Conservation (phyloP, 2,797 vertebrate species). For the Hydrolagus colliei region DNA sequence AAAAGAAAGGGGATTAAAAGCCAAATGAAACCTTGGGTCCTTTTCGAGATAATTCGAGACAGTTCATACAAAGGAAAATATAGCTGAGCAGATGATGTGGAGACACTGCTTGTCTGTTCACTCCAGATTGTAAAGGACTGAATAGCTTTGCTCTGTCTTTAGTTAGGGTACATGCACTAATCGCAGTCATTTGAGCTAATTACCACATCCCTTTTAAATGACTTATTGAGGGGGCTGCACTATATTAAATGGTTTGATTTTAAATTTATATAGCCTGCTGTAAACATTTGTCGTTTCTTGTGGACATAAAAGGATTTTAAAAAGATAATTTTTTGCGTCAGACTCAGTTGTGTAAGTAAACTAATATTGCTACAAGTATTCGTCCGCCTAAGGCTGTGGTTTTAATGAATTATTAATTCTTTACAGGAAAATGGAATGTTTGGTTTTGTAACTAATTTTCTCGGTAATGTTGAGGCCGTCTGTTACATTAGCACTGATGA, state of each 20-base stretch:
- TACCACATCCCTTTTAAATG: neutral
- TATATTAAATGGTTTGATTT: neutral
- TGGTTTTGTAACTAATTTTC: conserved; percentile 26
- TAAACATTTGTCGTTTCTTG: conserved; percentile 13
- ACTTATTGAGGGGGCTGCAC: neutral
- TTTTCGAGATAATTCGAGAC: neutral
- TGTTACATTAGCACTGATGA: conserved; percentile 13
- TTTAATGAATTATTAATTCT: conserved; percentile 11
- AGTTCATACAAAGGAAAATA: neutral
- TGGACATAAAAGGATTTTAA: neutral
- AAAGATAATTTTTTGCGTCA: neutral
- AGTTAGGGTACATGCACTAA: conserved; percentile 17
- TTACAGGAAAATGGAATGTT: conserved; percentile 1
- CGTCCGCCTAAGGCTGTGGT: conserved; percentile 1
- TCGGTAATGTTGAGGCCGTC: neutral
- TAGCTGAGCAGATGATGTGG: neutral
- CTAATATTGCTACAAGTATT: conserved; percentile 1
- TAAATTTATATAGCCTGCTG: neutral
- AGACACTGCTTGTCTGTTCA: neutral
- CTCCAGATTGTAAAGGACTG: conserved; percentile 24
- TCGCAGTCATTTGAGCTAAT: conserved; percentile 15
- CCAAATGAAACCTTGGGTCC: neutral
- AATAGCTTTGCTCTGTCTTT: neutral
- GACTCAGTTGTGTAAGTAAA: conserved; percentile 1
- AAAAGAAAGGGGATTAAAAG: too few relatives aligned